Base-by-base conservation (phyloP, 2,797 vertebrate genomes). In the Gymnothorax reevesii region DNA sequence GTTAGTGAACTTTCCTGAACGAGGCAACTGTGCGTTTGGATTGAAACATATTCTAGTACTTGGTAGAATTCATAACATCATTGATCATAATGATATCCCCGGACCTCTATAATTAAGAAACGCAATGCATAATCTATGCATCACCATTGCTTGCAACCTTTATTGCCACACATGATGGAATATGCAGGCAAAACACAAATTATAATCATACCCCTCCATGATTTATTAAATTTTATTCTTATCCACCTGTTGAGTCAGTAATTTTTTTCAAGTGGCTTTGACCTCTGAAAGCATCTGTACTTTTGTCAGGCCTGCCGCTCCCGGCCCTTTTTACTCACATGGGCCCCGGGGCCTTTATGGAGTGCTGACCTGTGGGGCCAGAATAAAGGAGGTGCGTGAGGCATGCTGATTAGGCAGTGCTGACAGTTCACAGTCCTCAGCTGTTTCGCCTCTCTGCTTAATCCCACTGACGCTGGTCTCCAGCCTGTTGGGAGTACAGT, bases 371-470 rank as follows among this genome's bases (percentile, higher is more conserved):
- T 90, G 87, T 87, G 86, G 71, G 64, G 87, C 84, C 84, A 89
- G 82, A 88, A 88, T 83, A 91, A 93, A 92, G 87, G 87, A 88
- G 57, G 60, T 75, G 71, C 79, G 62, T 25, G 57, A 88, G 89
- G 33, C 73, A 91, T 88, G 92, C 92, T 94, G 92, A 93, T 95
- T 93, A 93, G 92, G 89, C 91, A 93, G 89, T 94, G 94, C 66
- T 90, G 89, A 88, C 55, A 59, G 80, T 92, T 92, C 90, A 89
- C 91, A 92, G 93, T 91, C 92, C 93, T 95, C 93, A 95, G 94
- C 94, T 95, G 91, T 95, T 96, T 95, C 92, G 91, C 92, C 94
- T 94, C 94, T 94, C 84, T 86, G 88, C 90, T 83, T 95, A 95
- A 96, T 95, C 94, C 95, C 86, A 52, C 90, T 88, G 88, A 88